Conservation (phyloP, 1,140 invertebrate genomes). For the Antheraea pernyi region DNA sequence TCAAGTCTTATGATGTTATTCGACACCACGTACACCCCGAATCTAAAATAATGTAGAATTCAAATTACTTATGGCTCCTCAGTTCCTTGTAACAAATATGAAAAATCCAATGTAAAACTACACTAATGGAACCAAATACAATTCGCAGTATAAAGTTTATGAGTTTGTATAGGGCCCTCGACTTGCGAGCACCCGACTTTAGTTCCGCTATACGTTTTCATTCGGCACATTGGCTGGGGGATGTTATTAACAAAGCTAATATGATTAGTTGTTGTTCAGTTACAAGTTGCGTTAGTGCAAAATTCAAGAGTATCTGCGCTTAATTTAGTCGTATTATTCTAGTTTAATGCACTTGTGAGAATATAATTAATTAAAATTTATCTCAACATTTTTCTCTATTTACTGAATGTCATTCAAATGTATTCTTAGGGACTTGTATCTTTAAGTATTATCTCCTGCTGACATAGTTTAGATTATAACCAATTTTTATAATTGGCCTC, state of each 20-base stretch:
- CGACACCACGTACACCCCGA: too few species aligned
- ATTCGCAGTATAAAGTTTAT: constrained; percentile 14
- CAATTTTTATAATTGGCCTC: too few species aligned
- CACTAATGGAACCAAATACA: constrained; percentile 5
- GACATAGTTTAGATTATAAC: too few species aligned
- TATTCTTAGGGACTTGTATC: too few species aligned
- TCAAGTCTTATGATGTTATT: too few species aligned
- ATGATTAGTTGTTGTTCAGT: constrained; percentile 66
- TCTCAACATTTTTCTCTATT: too few species aligned
- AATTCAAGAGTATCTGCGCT: background rate
- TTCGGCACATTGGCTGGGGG: constrained; percentile 54
- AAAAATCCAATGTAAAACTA: background rate
- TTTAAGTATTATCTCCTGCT: too few species aligned
- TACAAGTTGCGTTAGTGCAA: constrained; percentile 30
- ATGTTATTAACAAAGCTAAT: constrained; percentile 68
- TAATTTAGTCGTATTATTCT: background rate
- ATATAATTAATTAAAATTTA: background rate
- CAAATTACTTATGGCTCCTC: too few species aligned
- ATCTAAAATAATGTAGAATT: too few species aligned
- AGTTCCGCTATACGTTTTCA: constrained; percentile 60
- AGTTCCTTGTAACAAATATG: too few species aligned
- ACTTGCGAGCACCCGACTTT: constrained; percentile 31
- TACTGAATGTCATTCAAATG: too few species aligned
- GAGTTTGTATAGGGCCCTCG: constrained; percentile 5
- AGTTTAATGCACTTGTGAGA: background rate